Evolutionary conservation across 2,888 invertebrate genomes (phyloP).

Genomic region (Mycalesis mineus): DNA sequence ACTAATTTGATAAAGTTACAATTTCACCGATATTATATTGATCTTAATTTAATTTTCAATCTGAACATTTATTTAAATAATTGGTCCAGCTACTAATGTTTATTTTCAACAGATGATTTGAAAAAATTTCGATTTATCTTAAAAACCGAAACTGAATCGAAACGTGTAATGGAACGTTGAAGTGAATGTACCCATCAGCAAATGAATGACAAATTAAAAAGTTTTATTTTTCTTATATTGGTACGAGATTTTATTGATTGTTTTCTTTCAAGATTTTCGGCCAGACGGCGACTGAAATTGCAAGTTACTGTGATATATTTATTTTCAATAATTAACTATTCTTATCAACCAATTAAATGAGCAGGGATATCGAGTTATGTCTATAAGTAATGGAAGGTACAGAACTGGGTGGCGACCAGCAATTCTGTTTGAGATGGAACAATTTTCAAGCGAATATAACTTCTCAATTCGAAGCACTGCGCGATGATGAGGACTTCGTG

Average conservation of each 20-base stretch:
- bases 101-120: too few species aligned
- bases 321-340: slow-evolving; percentile 76
- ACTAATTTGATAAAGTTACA: too few species aligned
- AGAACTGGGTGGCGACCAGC: slow-evolving; percentile 85
- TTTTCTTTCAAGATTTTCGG: slow-evolving; percentile 79
- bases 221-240: slow-evolving; percentile 79
- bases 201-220: slow-evolving; percentile 77
- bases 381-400: slow-evolving; percentile 80
- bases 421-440: slow-evolving; percentile 94
- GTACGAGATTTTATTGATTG: slow-evolving; percentile 80
- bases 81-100: too few species aligned
- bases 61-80: too few species aligned
- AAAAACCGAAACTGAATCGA: slow-evolving; percentile 39
- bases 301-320: slow-evolving; percentile 79
- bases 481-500: slow-evolving; percentile 92
- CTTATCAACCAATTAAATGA: slow-evolving; percentile 79
- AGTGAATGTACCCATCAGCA: slow-evolving; percentile 76
- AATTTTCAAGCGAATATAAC: slow-evolving; percentile 93
- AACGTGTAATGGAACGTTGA: slow-evolving; percentile 66
- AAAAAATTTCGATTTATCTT: too few species aligned
- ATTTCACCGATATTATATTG: too few species aligned
- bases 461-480: slow-evolving; percentile 89
- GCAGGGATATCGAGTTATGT: slow-evolving; percentile 79
- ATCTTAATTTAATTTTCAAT: too few species aligned
- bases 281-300: slow-evolving; percentile 79